Evolutionary conservation across 2,797 vertebrate species (phyloP).

Genomic region (Syngnathus rostellatus): DNA sequence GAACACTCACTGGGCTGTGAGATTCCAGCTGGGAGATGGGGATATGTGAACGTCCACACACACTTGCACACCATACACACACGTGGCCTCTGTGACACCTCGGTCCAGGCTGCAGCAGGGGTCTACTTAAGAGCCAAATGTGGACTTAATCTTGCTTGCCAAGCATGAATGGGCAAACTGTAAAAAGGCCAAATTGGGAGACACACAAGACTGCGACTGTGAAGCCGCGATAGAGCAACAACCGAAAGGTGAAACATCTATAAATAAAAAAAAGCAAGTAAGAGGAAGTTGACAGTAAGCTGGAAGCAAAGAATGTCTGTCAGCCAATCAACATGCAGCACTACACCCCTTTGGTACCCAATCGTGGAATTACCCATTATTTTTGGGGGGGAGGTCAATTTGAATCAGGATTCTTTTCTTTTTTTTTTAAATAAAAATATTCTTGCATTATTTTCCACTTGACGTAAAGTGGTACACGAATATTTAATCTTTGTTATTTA

Average conservation of each 20-base stretch:
- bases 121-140: conserved; percentile 18
- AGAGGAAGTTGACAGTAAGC: background rate
- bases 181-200: conserved; percentile 25
- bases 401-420: too few species aligned
- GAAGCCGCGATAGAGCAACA: background rate
- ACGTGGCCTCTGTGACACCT: background rate
- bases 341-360: background rate
- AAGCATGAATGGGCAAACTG: conserved; percentile 21
- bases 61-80: background rate
- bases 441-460: too few species aligned
- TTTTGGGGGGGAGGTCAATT: too few species aligned
- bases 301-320: background rate
- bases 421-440: too few species aligned
- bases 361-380: too few species aligned
- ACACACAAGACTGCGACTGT: conserved; percentile 5
- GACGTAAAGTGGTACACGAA: too few species aligned
- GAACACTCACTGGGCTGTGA: background rate
- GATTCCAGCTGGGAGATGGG: background rate
- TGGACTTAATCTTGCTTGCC: conserved; percentile 20
- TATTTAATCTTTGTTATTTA: too few species aligned
- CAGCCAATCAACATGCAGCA: background rate
- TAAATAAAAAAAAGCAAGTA: background rate
- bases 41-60: background rate
- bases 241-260: background rate
- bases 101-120: background rate